Base-by-base conservation (phyloP, 2,888 invertebrate genomes). In the Eulithis testata region DNA sequence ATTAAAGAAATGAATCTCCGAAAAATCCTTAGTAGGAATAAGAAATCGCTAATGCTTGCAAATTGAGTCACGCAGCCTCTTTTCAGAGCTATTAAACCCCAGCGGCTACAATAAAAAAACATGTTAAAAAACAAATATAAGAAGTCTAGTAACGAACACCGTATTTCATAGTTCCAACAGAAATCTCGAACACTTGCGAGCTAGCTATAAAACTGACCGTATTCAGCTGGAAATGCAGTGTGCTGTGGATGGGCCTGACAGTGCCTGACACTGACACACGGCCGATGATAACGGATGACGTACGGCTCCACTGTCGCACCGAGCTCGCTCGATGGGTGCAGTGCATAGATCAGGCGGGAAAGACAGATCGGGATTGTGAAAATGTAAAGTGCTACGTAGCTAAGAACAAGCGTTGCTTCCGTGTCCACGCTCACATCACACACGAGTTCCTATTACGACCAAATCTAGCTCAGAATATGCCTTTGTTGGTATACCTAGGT, bases 261-360 rank as follows among this genome's bases (percentile, higher is more conserved):
- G 75, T 69, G 71, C 68, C 77, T 82, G 89, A 87, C 88, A 85
- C 77, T 88, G 88, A 90, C 89, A 82, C 82, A 90, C 79, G 81
- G 79, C 79, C 75, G 77, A 78, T 84, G 88, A 89, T 90, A 90
- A 87, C 82, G 79, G 76, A 87, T 91, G 91, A 91, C 86, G 82
- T 85, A 89, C 78, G 84, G 74, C 79, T 79, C 76, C 74, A 72
- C 73, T 71, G 76, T 73, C 74, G 74, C 78, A 53, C 49, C 52
- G 45, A 37, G 44, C 54, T 37, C 43, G 76, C 81, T 59, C 81
- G 55, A 73, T 85, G 89, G 89, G 89, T 89, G 88, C 88, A 75
- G 68, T 75, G 76, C 76, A 73, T 11, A 55, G 49, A 57, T n/a
- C 52, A 6, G 54, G 21, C 31, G 6, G 40, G 8, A 8, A 52